Evolutionary conservation across 2,113 vertebrate genomes (phyloP), one percentile per base, ranked within the genome.

Genomic region (Seriola dumerili): DNA sequence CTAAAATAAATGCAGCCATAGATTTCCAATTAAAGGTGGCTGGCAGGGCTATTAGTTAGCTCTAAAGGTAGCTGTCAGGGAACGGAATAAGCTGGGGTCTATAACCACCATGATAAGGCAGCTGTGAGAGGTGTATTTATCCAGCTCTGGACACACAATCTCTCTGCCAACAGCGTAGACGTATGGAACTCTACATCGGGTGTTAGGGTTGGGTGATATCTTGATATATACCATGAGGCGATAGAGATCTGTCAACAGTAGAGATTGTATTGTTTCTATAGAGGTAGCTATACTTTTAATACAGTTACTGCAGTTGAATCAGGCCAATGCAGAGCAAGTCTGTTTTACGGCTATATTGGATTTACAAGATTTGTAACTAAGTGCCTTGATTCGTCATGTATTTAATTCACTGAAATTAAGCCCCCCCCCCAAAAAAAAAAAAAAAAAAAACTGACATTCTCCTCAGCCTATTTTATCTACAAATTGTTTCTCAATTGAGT

Each of bases 1-100:
- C 89, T 84, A 89, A 91, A 94, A 95, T 94, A 91, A 94, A 94
- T 92, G 88, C 92, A 78, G 81, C 88, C 92, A 94, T 94, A 93
- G 95, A 95, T 94, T 95, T 95, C 92, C 93, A 94, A 95, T 95
- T 95, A 95, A 93, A 92, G 85, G 89, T 89, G 88, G 81, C 73
- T 86, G 91, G 88, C 81, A 82, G 86, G 66, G 81, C 91, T 89
- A 94, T 95, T 94, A 92, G 93, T 94, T 95, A 92, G 85, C 84
- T 89, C 84, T 89, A 92, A 94, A 92, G 89, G 91, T 94, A 91
- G 86, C 86, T 94, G 94, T 93, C 93, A 88, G 80, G 36, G 70
- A 89, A 82, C 61, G 67, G 85, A 88, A 92, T 92, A 83, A 92
- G 90, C 80, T 63, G 6, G 74, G 84, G 70, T 86, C 85, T 76